phyloP scores from a whole-genome alignment of 2,113 vertebrate species.

The Chlorocebus sabaeus region DNA sequence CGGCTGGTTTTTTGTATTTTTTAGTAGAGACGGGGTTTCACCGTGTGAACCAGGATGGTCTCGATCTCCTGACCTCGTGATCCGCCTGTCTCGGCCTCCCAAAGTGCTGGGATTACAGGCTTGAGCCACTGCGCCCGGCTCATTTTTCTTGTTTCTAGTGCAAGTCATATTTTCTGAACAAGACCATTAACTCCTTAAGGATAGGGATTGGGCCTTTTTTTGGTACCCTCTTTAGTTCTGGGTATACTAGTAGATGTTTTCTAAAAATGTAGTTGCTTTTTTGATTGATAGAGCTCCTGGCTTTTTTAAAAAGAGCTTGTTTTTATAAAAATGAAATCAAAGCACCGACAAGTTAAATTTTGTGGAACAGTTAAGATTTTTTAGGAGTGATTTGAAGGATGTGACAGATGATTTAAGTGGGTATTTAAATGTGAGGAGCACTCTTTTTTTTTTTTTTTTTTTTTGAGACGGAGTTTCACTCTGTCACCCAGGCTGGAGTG shows the following conservation, averaged over 20 bases:
- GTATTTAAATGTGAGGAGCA: constrained; percentile 58
- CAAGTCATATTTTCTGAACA: constrained; percentile 16
- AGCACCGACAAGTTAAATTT: constrained; percentile 58
- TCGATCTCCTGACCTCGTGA: too few species aligned
- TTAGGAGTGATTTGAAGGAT: constrained; percentile 50
- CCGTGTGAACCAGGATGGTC: too few species aligned
- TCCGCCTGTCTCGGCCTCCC: too few species aligned
- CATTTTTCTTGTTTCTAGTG: neutral
- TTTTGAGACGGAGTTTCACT: too few species aligned
- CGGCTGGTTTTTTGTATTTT: too few species aligned
- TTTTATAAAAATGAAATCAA: constrained; percentile 62
- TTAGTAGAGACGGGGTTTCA: too few species aligned
- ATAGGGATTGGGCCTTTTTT: neutral
- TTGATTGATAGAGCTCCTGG: constrained; percentile 11
- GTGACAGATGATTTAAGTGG: constrained; percentile 42
- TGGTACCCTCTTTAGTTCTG: neutral
- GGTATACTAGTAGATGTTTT: neutral
- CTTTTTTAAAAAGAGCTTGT: constrained; percentile 43
- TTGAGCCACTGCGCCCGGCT: too few species aligned
- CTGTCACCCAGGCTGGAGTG: too few species aligned
- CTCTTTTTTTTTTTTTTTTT: neutral
- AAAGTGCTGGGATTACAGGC: too few species aligned
- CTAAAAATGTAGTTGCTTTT: neutral
- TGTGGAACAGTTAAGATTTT: constrained; percentile 36
- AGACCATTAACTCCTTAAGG: neutral